These are phyloP conservation scores for Phoenicopterus ruber DNA, from an alignment of 2,113 vertebrate species.

Conservation along the genomic window DNA sequence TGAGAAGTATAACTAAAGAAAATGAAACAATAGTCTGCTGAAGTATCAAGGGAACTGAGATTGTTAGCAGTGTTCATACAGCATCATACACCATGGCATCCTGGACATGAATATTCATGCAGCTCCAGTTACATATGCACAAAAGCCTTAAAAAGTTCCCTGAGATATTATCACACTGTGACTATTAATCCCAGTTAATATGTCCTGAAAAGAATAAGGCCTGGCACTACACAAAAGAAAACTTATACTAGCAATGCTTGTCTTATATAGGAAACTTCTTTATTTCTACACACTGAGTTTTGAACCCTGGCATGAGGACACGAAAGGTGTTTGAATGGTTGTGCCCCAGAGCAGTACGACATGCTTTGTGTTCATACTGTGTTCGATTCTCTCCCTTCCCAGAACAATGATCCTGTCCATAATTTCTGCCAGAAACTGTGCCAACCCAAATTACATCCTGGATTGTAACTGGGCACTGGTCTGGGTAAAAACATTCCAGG, in stretches of 20 bases:
- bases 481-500: background rate
- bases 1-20: slow-evolving; percentile 27
- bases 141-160: slow-evolving; percentile 29
- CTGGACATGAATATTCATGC: slow-evolving; percentile 67
- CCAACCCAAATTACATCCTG: background rate
- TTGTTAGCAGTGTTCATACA: slow-evolving; percentile 20
- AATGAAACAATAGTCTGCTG: slow-evolving; percentile 37
- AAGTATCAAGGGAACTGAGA: slow-evolving; percentile 56
- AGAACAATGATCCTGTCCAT: background rate
- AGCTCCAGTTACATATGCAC: background rate
- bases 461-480: background rate
- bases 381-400: background rate
- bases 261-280: background rate
- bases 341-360: background rate
- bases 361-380: background rate
- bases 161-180: slow-evolving; percentile 1
- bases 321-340: background rate
- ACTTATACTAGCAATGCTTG: background rate
- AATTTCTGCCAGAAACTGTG: background rate
- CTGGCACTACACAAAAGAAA: background rate
- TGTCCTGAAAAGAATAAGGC: background rate
- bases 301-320: background rate
- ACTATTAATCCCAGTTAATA: slow-evolving; percentile 1
- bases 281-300: background rate
- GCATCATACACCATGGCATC: slow-evolving; percentile 14